Conservation (phyloP, 2,888 invertebrate species). For the Caenorhabditis sp. region DNA sequence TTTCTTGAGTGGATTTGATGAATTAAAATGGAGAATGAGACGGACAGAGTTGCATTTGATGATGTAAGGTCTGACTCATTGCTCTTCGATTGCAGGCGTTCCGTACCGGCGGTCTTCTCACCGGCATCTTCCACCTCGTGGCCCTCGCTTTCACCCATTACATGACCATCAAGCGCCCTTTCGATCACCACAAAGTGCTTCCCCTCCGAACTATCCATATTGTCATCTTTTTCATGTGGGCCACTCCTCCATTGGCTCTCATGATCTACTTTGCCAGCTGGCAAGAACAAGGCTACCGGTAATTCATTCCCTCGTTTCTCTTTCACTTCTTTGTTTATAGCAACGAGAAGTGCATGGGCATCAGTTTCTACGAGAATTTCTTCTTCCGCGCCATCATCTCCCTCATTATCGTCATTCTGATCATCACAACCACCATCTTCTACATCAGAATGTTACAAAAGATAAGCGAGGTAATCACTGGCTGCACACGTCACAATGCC, state of each 20-base stretch:
- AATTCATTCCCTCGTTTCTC: neutral
- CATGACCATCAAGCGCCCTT: conserved; percentile 83
- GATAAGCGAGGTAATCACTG: conserved; percentile 51
- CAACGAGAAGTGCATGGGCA: conserved; percentile 58
- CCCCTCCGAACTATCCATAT: conserved; percentile 68
- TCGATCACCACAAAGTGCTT: conserved; percentile 83
- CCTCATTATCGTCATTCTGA: conserved; percentile 82
- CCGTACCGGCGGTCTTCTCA: conserved; percentile 83
- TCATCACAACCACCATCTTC: conserved; percentile 83
- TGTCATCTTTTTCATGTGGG: conserved; percentile 83
- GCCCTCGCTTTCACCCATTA: conserved; percentile 84
- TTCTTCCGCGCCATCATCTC: conserved; percentile 68
- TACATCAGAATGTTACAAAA: conserved; percentile 83
- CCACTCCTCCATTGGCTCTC: conserved; percentile 82
- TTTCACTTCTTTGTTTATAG: conserved; percentile 33
- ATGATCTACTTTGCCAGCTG: conserved; percentile 82
- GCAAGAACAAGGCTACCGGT: conserved; percentile 80
- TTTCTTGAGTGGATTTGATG: conserved; percentile 3
- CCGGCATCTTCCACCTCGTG: conserved; percentile 83
- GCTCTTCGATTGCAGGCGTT: conserved; percentile 74
- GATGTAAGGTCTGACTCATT: neutral
- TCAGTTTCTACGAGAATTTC: conserved; percentile 65
- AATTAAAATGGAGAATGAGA: conserved; percentile 12
- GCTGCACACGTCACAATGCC: neutral
- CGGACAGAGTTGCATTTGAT: neutral